These are phyloP conservation scores for Neodontobutis hainanensis DNA, from an alignment of 2,113 vertebrate genomes.

Conservation along the genomic window DNA sequence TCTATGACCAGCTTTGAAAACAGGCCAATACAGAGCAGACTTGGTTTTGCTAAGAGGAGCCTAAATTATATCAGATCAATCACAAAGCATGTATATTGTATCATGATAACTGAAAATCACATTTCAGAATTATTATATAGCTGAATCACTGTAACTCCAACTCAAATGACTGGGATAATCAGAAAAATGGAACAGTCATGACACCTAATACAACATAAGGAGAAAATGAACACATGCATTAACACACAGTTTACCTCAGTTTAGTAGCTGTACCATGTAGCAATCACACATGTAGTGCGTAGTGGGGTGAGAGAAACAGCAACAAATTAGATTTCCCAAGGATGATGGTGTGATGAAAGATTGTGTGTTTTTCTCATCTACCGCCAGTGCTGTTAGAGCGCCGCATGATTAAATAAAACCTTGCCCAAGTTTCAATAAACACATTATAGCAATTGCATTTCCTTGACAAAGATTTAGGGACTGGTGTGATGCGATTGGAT, in stretches of 20 bases:
- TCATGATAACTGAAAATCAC: neutral
- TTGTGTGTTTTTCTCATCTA: constrained; percentile 84
- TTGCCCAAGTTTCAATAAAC: constrained; percentile 85
- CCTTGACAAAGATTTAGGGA: constrained; percentile 86
- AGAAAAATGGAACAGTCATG: constrained; percentile 54
- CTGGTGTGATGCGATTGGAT: constrained; percentile 84
- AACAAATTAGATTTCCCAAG: constrained; percentile 76
- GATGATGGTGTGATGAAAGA: constrained; percentile 85
- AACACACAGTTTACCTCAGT: constrained; percentile 46
- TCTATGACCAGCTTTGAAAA: neutral
- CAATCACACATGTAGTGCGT: constrained; percentile 58
- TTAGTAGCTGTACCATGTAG: constrained; percentile 43
- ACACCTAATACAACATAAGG: constrained; percentile 51
- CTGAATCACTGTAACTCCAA: neutral
- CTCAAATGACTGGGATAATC: constrained; percentile 39
- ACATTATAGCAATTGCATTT: constrained; percentile 84
- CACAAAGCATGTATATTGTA: neutral
- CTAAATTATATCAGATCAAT: neutral
- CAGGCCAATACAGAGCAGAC: neutral
- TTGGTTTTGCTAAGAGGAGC: no score
- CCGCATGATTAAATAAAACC: constrained; percentile 82
- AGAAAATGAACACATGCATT: constrained; percentile 45
- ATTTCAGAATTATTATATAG: neutral
- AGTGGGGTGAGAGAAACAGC: constrained; percentile 58
- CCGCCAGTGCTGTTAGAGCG: constrained; percentile 78